These are phyloP conservation scores for Drosophila bipectinata DNA, from an alignment of 1,140 invertebrate genomes.

Conservation along the genomic window DNA sequence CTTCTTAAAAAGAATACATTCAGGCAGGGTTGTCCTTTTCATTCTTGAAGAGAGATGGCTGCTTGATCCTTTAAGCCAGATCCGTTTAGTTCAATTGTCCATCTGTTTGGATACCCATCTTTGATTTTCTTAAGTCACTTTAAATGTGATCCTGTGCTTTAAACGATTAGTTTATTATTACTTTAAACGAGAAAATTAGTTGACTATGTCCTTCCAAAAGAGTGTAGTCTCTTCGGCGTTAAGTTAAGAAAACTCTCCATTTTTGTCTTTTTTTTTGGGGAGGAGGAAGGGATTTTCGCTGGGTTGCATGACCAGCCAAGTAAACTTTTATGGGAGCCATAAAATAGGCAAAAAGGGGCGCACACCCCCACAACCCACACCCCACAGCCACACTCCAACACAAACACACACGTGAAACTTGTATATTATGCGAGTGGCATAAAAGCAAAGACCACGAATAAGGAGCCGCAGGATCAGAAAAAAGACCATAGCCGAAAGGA, in stretches of 20 bases:
- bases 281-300: constrained; percentile 6
- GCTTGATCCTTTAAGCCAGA: too few species aligned
- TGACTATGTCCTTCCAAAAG: neutral
- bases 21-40: too few species aligned
- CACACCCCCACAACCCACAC: neutral
- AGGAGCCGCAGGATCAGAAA: constrained; percentile 34
- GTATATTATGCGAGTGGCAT: constrained; percentile 61
- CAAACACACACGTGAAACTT: constrained; percentile 35
- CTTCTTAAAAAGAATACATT: too few species aligned
- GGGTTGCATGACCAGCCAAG: constrained; percentile 63
- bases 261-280: neutral
- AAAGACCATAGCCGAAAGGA: constrained; percentile 4
- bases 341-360: constrained; percentile 76
- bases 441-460: constrained; percentile 59
- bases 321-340: constrained; percentile 75
- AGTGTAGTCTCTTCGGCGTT: neutral
- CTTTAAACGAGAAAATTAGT: neutral
- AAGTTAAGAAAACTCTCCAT: neutral
- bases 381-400: neutral
- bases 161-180: too few species aligned
- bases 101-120: too few species aligned
- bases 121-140: too few species aligned
- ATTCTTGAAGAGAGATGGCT: too few species aligned
- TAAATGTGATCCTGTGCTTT: too few species aligned
- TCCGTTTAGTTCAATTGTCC: too few species aligned